Percentiles rank a stretch among this genome's conserved stretches.
Evolutionary conservation across 2,797 vertebrate genomes (phyloP).

Genomic region (Amblyraja radiata): DNA sequence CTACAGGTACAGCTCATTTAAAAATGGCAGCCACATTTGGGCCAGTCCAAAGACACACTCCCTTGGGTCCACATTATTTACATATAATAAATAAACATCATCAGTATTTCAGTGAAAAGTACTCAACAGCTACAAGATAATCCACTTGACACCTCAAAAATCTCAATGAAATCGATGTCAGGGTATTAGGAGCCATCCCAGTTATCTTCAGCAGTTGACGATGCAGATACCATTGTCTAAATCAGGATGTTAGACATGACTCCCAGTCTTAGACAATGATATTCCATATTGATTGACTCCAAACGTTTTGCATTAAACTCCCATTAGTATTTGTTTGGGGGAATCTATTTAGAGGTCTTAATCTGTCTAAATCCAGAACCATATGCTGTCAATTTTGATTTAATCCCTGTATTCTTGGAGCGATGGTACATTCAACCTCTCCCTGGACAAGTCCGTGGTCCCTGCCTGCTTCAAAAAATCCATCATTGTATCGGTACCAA

Average conservation of each 20-base stretch:
- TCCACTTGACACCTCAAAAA: not conserved
- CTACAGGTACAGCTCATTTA: not conserved
- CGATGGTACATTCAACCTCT: no score
- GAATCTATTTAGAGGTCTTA: not conserved
- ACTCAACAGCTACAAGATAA: not conserved
- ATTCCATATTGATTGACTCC: not conserved
- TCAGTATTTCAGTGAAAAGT: not conserved
- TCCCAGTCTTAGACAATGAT: not conserved
- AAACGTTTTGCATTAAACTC: not conserved
- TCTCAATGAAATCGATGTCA: not conserved
- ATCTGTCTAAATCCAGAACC: no score
- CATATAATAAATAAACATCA: not conserved
- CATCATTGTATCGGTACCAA: no score
- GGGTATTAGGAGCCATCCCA: not conserved
- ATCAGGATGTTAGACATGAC: not conserved
- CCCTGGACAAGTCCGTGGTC: no score
- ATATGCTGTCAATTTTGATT: not conserved
- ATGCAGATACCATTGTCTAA: not conserved
- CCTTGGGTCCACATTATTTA: not conserved
- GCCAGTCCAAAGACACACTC: not conserved
- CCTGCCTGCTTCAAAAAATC: no score
- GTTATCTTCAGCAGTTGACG: not conserved
- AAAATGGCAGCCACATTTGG: not conserved
- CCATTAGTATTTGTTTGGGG: not conserved
- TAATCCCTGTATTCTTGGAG: not conserved